These are phyloP conservation scores for Diarsia dahlii DNA, from an alignment of 2,888 invertebrate species.

Conservation along the genomic window DNA sequence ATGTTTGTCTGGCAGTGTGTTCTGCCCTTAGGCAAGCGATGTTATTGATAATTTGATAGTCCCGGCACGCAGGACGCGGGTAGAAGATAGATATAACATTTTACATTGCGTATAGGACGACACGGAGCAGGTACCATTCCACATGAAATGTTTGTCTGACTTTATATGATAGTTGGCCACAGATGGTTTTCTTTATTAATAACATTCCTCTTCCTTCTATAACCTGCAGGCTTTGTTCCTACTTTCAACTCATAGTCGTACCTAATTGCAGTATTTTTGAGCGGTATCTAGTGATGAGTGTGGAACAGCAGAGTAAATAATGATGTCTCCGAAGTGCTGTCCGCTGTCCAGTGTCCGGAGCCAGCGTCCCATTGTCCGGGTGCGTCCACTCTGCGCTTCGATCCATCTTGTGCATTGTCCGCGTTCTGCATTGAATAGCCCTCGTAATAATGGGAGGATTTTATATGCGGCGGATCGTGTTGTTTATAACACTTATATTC, in stretches of 20 bases:
- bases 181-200: background rate
- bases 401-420: conserved; percentile 37
- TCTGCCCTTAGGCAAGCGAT: conserved; percentile 34
- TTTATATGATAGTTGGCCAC: background rate
- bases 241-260: background rate
- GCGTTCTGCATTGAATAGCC: conserved; percentile 1
- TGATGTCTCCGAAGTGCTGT: conserved; percentile 3
- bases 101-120: background rate
- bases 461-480: conserved; percentile 1
- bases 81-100: background rate
- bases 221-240: background rate
- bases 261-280: background rate
- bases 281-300: background rate
- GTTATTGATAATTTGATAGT: conserved; percentile 41
- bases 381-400: conserved; percentile 5
- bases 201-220: background rate
- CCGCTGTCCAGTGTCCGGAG: background rate
- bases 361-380: conserved; percentile 21
- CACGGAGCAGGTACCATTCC: background rate
- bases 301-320: conserved; percentile 4
- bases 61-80: conserved; percentile 15
- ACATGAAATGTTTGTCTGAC: background rate
- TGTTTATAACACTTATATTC: background rate
- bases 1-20: conserved; percentile 35
- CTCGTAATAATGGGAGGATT: background rate